A percentile compares a stretch with the other conserved stretches of the same genome.
These are phyloP conservation scores for Tragelaphus buxtoni DNA, from an alignment of 2,113 vertebrate species.

Conservation along the genomic window DNA sequence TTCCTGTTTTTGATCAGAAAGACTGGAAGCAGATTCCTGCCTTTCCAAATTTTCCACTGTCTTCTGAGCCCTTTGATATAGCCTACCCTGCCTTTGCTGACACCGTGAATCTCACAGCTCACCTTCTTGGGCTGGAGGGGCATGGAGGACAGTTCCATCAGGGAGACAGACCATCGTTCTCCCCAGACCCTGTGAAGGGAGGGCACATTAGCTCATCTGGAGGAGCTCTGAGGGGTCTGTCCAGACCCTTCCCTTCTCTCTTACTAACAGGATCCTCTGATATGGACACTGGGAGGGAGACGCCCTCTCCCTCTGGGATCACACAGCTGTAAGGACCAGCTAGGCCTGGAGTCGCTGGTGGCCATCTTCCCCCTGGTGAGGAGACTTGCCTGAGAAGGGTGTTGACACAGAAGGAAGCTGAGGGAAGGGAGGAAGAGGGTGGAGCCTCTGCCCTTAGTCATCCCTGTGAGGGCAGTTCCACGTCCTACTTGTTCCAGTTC, in stretches of 20 bases:
- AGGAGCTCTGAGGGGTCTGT: background rate
- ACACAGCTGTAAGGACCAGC: background rate
- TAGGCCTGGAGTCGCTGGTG: background rate
- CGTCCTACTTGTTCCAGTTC: accelerated
- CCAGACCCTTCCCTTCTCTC: background rate
- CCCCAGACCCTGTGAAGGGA: too few species aligned
- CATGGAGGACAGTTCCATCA: background rate
- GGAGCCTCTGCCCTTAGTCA: accelerated
- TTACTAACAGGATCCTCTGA: background rate
- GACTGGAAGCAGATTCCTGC: background rate
- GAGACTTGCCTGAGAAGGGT: background rate
- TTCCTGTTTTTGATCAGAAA: background rate
- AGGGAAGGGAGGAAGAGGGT: background rate
- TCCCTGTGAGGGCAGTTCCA: background rate
- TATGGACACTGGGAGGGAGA: background rate
- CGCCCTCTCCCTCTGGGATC: background rate
- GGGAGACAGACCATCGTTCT: background rate
- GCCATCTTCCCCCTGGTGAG: background rate
- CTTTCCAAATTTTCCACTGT: background rate
- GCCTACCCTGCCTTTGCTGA: background rate
- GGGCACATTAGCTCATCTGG: background rate
- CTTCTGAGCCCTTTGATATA: background rate
- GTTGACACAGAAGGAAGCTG: background rate
- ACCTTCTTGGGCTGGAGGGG: background rate
- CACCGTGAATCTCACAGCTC: background rate